Evolutionary conservation across 2,888 invertebrate species (phyloP).

Genomic region (Dynastes maya): DNA sequence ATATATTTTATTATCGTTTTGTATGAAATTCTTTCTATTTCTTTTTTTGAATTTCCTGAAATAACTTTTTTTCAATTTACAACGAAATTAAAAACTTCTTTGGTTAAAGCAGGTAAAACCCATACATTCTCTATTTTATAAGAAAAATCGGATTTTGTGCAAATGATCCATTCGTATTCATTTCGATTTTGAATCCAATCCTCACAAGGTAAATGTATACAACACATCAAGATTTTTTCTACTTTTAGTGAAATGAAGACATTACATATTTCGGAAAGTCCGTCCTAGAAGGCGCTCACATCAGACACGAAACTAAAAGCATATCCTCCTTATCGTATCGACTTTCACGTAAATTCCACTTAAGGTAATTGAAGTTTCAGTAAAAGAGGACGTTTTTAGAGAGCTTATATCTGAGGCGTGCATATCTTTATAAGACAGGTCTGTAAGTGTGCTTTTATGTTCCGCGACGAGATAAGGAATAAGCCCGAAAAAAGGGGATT

Average conservation of each 20-base stretch:
- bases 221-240: background rate
- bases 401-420: constrained; percentile 10
- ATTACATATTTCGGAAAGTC: constrained; percentile 9
- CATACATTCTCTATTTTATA: no score
- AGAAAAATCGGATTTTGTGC: no score
- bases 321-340: constrained; percentile 33
- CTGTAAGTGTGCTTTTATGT: constrained; percentile 36
- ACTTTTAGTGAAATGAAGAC: constrained; percentile 3
- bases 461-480: constrained; percentile 23
- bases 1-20: no score
- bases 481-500: constrained; percentile 12
- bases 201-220: no score
- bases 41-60: no score
- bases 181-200: no score
- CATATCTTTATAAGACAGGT: constrained; percentile 23
- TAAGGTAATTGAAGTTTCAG: constrained; percentile 38
- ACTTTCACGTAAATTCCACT: constrained; percentile 46
- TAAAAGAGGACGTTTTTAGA: constrained; percentile 36
- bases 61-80: no score
- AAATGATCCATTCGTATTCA: no score
- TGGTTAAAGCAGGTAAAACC: no score
- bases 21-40: no score
- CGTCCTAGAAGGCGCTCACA: background rate
- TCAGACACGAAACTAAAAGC: constrained; percentile 32
- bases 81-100: no score